Evolutionary conservation across 2,797 vertebrate species (phyloP), one percentile per base, ranked within the genome.

Genomic region (Syngnathus acus): DNA sequence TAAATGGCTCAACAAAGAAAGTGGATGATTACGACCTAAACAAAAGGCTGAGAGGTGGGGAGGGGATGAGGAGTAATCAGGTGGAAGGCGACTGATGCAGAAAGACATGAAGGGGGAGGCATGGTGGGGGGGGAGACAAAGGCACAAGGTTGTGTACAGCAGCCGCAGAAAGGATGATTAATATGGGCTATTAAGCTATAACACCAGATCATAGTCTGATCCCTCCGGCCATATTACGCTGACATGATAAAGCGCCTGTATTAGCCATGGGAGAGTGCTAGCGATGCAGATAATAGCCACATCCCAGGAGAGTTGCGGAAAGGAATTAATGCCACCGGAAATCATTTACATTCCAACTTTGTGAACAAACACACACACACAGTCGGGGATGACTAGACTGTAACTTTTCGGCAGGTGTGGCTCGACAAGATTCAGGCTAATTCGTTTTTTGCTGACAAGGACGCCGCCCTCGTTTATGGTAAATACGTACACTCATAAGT

Each of bases 231-330:
- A 80, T 81, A 87, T 89, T 88, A 87, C 68, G 10, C 72, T 84
- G 87, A 86, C 85, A 84, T 86, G 86, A 89, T 87, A 75, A 85
- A 88, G 82, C 65, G 72, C 74, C 84, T 72, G 79, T 81, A 82
- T 88, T 87, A 88, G 83, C 83, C 79, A 84, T 80, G 83, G 78
- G 84, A 87, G 88, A 86, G 74, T 79, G 80, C 77, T 87, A 86
- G 86, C 86, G 85, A 88, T 87, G 84, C 86, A 88, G 85, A 87
- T 89, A 87, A 89, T 88, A 87, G 83, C 72, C 86, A 81, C 38
- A 54, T 89, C 87, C 87, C 84, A 65, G 61, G 85, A 85, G 85
- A 86, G 77, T 55, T 72, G 77, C 72, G 65, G 67, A 77, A 32
- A 71, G 81, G 77, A 89, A 87, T 88, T 86, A 89, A 87, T 89